These are phyloP conservation scores for Rhinolophus ferrumequinum DNA, from an alignment of 2,113 vertebrate genomes.

Conservation along the genomic window DNA sequence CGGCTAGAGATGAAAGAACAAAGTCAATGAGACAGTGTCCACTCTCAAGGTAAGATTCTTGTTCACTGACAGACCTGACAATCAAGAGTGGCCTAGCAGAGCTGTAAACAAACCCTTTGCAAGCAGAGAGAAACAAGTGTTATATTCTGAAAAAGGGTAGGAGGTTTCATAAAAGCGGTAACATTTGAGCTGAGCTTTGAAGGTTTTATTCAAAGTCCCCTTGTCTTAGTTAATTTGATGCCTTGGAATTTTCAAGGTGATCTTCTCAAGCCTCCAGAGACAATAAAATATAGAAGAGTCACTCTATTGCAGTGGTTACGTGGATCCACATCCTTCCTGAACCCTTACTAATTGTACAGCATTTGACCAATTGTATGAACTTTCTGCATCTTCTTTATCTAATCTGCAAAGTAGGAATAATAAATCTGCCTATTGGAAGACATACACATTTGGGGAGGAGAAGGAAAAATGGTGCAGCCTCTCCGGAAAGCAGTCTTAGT, in stretches of 20 bases:
- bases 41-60: neutral
- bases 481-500: neutral
- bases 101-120: neutral
- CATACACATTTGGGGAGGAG: fast-evolving
- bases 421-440: neutral
- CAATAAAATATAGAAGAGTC: neutral
- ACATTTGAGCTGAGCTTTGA: neutral
- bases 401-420: neutral
- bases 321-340: too few relatives aligned
- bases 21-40: neutral
- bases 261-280: neutral
- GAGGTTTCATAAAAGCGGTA: neutral
- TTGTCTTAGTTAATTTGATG: neutral
- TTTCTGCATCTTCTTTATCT: neutral
- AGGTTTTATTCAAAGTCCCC: neutral
- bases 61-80: neutral
- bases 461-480: neutral
- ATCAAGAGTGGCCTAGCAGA: neutral
- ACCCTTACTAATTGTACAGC: too few relatives aligned
- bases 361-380: neutral
- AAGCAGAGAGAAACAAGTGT: neutral
- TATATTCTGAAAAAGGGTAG: fast-evolving
- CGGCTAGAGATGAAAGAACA: neutral
- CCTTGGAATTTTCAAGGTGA: neutral
- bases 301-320: fast-evolving